Evolutionary conservation across 2,797 vertebrate genomes (phyloP).

Genomic region (Centropyge bicolor): DNA sequence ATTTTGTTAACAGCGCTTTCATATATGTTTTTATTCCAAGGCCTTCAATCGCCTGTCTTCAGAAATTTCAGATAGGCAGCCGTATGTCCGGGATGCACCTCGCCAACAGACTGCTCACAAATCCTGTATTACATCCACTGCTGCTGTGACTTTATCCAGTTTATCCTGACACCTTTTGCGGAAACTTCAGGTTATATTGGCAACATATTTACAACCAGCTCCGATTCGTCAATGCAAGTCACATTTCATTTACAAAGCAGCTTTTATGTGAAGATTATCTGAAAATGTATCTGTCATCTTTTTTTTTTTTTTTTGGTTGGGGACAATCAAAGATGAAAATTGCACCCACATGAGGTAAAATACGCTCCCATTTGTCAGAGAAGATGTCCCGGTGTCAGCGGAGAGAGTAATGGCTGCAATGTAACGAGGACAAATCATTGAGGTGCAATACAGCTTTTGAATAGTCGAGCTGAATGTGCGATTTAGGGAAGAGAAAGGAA

Average conservation of each 20-base stretch:
- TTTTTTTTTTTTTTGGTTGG: neutral
- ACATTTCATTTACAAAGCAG: constrained; percentile 1
- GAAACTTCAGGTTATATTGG: neutral
- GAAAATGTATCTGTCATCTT: constrained; percentile 17
- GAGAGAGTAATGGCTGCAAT: constrained; percentile 41
- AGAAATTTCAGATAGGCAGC: constrained; percentile 17
- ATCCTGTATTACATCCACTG: neutral
- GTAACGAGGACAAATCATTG: constrained; percentile 44
- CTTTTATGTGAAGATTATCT: constrained; percentile 7
- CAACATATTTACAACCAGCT: constrained; percentile 8
- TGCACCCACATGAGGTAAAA: neutral
- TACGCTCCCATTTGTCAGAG: constrained; percentile 24
- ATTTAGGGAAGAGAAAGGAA: constrained; percentile 26
- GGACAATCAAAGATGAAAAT: constrained; percentile 16
- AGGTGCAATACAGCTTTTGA: constrained; percentile 17
- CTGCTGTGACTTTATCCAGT: neutral
- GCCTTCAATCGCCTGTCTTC: neutral
- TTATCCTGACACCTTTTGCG: neutral
- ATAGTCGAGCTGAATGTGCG: constrained; percentile 31
- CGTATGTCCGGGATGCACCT: neutral
- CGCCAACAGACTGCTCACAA: neutral
- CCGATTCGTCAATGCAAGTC: constrained; percentile 6
- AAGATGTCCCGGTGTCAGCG: constrained; percentile 33
- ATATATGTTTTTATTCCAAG: neutral
- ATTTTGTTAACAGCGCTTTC: neutral